Base-by-base conservation (phyloP, 2,113 vertebrate genomes). In the Hydrolagus affinis region DNA sequence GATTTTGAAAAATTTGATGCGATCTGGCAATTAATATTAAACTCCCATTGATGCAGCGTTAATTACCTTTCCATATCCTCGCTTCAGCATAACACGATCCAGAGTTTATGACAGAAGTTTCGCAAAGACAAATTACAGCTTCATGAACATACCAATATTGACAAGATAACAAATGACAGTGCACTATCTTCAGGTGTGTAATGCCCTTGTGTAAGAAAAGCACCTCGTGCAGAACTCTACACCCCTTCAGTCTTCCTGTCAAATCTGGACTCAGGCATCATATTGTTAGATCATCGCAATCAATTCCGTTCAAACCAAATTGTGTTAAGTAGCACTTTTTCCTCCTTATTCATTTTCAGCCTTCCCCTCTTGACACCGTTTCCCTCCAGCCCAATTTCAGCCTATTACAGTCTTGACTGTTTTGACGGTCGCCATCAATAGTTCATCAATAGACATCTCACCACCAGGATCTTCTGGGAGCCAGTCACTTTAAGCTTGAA, bases 41-140 rank as follows among this genome's bases (percentile, higher is more conserved):
- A 95, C 95, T 95, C 94, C 95, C 94, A 95, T 95, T 93, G 95
- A 96, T 91, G 96, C 95, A 87, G 92, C 96, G 94, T 96, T 98
- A 95, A 98, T 98, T 94, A 97, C 97, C 94, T 97, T 95, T 90
- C 95, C 92, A 85, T 96, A 96, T 93, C 95, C 95, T 93, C 97
- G 95, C 92, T 95, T 96, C 94, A 97, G 94, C 96, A 96, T 97
- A 94, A 95, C 93, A 91, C 91, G 92, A 93, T 95, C 96, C 89
- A 94, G 94, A 90, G 96, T 94, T 95, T 95, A 90, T 92, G 93
- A 95, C 93, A 89, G 93, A 92, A 95, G 96, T 95, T 94, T 93
- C 91, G 93, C 90, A 91, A 92, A 94, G 92, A 92, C 91, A 93
- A 90, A 93, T 94, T 92, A 92, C 92, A 93, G 92, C 92, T 93